A percentile compares a stretch with the other conserved stretches of the same genome.
phyloP scores from a whole-genome alignment of 2,113 vertebrate species.

The Dicerorhinus sumatrensis region DNA sequence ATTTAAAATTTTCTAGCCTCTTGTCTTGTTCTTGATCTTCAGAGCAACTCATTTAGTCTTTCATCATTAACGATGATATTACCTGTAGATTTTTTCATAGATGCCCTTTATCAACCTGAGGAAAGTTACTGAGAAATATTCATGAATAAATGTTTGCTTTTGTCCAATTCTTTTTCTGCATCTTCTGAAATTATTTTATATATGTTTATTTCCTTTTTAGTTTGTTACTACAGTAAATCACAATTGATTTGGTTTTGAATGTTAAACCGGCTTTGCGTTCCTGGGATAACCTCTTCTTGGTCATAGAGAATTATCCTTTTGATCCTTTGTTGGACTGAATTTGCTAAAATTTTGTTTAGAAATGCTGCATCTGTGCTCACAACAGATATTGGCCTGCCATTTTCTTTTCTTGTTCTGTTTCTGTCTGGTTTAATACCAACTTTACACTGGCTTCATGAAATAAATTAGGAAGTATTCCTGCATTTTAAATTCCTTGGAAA shows the following conservation, averaged over 20 bases:
- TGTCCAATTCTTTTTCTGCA: background rate
- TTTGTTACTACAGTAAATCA: background rate
- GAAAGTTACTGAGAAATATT: background rate
- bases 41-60: background rate
- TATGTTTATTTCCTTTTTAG: background rate
- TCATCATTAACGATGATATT: background rate
- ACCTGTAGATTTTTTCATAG: background rate
- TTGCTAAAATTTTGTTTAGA: background rate
- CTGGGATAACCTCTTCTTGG: background rate
- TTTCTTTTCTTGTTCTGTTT: background rate
- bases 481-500: background rate
- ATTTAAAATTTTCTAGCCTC: background rate
- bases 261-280: background rate
- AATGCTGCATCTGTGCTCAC: background rate
- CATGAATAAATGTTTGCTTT: background rate
- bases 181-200: background rate
- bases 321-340: background rate
- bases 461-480: background rate
- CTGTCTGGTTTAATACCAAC: background rate
- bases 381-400: background rate
- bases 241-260: background rate
- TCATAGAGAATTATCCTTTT: background rate
- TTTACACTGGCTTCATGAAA: background rate
- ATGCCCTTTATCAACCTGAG: background rate
- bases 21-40: background rate